Evolutionary conservation across 37 sponge, comb jelly and placozoan genomes (phyloP).

Genomic region (Eunapius fragilis): DNA sequence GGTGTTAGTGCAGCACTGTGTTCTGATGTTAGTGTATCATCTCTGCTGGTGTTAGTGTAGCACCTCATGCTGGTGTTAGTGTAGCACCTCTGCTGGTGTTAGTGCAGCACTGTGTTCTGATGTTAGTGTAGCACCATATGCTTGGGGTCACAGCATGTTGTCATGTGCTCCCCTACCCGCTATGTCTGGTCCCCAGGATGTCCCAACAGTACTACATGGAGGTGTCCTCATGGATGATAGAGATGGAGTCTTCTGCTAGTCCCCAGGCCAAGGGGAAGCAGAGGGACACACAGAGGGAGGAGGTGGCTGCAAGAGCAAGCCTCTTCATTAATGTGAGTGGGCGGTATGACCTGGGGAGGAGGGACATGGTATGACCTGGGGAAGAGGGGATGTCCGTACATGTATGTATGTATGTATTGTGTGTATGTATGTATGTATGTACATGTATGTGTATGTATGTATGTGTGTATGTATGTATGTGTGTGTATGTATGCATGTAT

Average conservation of each 20-base stretch:
- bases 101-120: too few species aligned
- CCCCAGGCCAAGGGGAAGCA: conserved; percentile 1
- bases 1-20: too few species aligned
- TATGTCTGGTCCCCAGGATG: conserved; percentile 12
- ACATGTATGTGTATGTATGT: too few species aligned
- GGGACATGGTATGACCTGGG: neutral
- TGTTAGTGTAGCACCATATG: too few species aligned
- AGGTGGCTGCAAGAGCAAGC: conserved; percentile 19
- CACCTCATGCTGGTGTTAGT: too few species aligned
- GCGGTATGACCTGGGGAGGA: neutral
- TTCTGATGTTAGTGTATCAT: too few species aligned
- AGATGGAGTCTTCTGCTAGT: conserved; percentile 75
- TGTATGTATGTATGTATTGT: neutral
- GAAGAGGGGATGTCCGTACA: conserved; percentile 15
- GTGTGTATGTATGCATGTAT: neutral
- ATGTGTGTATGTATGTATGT: too few species aligned
- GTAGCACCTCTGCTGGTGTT: too few species aligned
- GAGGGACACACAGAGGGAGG: conserved; percentile 10
- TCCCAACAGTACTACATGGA: conserved; percentile 71
- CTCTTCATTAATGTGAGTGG: conserved; percentile 35
- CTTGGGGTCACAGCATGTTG: too few species aligned
- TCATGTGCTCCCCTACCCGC: neutral
- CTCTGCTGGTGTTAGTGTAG: too few species aligned
- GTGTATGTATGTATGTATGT: too few species aligned
- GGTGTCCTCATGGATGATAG: conserved; percentile 82